Evolutionary conservation across 2,113 vertebrate genomes (phyloP).

Genomic region (Alethe castanea): DNA sequence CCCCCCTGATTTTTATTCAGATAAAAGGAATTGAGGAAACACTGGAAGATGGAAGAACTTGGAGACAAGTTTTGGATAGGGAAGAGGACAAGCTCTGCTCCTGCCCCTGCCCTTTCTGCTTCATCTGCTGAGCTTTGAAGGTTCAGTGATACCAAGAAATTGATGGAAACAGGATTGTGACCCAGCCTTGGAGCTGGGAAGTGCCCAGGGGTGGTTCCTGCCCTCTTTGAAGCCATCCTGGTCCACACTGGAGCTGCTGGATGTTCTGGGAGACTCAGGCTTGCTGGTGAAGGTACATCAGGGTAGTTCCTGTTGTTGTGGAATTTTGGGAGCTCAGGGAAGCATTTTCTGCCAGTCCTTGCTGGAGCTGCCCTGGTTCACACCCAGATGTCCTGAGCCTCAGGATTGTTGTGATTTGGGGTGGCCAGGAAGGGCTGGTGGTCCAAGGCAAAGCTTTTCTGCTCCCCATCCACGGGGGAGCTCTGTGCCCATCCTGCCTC

Average conservation of each 20-base stretch:
- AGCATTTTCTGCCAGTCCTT: not conserved
- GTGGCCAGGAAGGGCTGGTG: accelerated
- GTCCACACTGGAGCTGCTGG: not conserved
- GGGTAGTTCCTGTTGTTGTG: not conserved
- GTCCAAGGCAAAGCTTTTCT: not conserved
- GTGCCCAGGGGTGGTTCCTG: not conserved
- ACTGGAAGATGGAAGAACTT: not conserved
- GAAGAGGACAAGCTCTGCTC: not conserved
- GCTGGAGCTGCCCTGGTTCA: not conserved
- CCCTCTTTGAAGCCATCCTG: accelerated
- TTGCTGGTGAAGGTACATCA: not conserved
- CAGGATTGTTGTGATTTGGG: accelerated
- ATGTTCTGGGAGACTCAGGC: not conserved
- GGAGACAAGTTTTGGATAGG: not conserved
- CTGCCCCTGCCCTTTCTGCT: not conserved
- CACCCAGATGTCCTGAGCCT: accelerated
- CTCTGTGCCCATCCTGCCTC: not conserved
- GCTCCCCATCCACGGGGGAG: not conserved
- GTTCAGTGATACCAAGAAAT: not conserved
- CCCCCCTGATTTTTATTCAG: not conserved
- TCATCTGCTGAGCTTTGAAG: not conserved
- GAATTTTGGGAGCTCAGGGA: not conserved
- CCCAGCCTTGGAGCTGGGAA: not conserved
- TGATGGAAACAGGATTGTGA: not conserved
- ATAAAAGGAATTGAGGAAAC: not conserved